Evolutionary conservation across 1,140 invertebrate species (phyloP).

Genomic region (Geopemphigus sp.): DNA sequence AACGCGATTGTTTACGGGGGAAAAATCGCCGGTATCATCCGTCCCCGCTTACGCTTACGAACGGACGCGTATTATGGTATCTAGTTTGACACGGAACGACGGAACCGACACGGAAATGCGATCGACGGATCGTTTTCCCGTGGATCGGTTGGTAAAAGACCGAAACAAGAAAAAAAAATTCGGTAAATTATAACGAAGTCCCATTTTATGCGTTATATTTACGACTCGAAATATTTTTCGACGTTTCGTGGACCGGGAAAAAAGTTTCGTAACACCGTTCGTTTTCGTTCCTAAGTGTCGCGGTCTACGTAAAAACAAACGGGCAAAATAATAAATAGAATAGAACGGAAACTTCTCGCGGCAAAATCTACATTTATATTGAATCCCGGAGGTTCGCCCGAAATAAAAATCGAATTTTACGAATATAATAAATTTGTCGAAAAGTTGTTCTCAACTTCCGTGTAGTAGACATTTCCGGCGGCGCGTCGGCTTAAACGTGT

Average conservation of each 20-base stretch:
- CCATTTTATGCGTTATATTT: too few relatives aligned
- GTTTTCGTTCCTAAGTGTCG: not conserved
- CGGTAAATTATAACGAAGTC: not conserved
- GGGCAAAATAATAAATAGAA: too few relatives aligned
- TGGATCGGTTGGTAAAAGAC: too few relatives aligned
- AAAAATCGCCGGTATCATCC: too few relatives aligned
- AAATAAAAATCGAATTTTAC: not conserved
- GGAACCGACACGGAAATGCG: too few relatives aligned
- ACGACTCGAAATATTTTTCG: constrained; percentile 27
- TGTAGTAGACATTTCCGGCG: not conserved
- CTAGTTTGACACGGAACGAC: too few relatives aligned
- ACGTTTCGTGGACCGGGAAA: not conserved
- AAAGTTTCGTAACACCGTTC: constrained; percentile 9
- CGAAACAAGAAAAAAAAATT: not conserved
- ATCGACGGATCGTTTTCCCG: too few relatives aligned
- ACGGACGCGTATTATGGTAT: too few relatives aligned
- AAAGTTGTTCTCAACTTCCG: constrained; percentile 9
- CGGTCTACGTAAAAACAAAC: not conserved
- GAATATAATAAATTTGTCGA: not conserved
- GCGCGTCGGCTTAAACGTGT: not conserved
- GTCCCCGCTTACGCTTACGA: too few relatives aligned
- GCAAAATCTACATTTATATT: constrained; percentile 33
- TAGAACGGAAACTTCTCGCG: not conserved
- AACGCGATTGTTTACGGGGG: too few relatives aligned
- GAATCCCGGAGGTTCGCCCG: not conserved